phyloP scores from a whole-genome alignment of 2,113 vertebrate genomes.

The Pungitius pungitius region DNA sequence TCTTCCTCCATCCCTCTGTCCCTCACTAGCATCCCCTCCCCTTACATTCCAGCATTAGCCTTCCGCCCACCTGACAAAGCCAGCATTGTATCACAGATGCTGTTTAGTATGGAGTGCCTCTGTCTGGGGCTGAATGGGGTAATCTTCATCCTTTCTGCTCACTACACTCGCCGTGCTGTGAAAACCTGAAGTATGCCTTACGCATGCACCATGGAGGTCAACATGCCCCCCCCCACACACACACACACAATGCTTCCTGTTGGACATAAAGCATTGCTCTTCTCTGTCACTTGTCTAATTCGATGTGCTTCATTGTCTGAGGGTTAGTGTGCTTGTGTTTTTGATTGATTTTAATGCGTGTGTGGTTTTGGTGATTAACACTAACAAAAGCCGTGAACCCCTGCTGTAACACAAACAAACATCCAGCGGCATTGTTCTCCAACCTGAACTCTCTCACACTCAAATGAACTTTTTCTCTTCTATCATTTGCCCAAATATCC shows the following conservation, averaged over 20 bases:
- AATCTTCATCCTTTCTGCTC: constrained; percentile 24
- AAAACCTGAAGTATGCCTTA: constrained; percentile 3
- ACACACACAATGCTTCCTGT: background rate
- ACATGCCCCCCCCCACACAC: background rate
- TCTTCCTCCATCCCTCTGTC: constrained; percentile 47
- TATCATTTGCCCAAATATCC: constrained; percentile 25
- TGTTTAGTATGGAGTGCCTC: constrained; percentile 73
- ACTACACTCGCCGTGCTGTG: constrained; percentile 14
- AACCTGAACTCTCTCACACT: constrained; percentile 27
- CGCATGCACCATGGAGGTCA: background rate
- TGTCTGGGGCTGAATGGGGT: constrained; percentile 42
- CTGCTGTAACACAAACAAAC: constrained; percentile 29
- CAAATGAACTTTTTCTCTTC: background rate
- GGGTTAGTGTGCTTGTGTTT: constrained; percentile 1
- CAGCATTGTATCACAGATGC: constrained; percentile 73
- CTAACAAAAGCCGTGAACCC: constrained; percentile 42
- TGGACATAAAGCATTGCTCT: background rate
- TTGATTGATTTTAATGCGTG: background rate
- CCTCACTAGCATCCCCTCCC: constrained; percentile 49
- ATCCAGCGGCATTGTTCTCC: constrained; percentile 38
- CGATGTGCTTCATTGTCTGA: background rate
- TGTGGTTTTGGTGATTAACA: constrained; percentile 29
- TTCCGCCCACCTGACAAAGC: constrained; percentile 80
- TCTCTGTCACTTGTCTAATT: background rate
- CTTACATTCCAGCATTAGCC: constrained; percentile 70